Base-by-base conservation (phyloP, 2,888 invertebrate species). In the Octonoba sinensis region DNA sequence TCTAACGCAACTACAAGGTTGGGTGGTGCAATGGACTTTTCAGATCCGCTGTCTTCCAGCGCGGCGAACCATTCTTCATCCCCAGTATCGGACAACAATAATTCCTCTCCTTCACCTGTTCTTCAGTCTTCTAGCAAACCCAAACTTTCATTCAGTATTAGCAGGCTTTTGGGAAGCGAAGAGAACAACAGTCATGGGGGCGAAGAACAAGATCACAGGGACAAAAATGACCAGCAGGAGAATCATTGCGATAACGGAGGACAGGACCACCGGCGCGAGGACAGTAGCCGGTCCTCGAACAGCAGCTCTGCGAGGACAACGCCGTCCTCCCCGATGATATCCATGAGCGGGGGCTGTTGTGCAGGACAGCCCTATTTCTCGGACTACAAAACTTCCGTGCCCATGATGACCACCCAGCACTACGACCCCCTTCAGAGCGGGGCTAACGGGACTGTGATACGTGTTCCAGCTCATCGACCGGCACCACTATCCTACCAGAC, bases 111-210 rank as follows among this genome's bases (percentile, higher is more conserved):
- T 2, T 64, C 72, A 11, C 67, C 72, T 1, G 22, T 76, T 22
- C 47, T 66, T 2, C 66, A 72, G 2, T 36, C 49, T 3, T 51
- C 77, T 1, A 44, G 36, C 36, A 79, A 72, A 64, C 82, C 83
- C 13, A 85, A 84, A 69, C 69, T 94, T 86, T 93, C 94, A 78
- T 94, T 94, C 90, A 94, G 94, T 89, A 94, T 94, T 91, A 94
- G 94, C 56, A 91, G 94, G 87, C 90, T 94, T 86, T 92, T 93
- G 86, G 93, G 85, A 11, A 81, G 78, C 46, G 75, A 83, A n/a
- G 46, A 51, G 13, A 64, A 78, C 22, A 65, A 70, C 22, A 78
- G 72, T 22, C 54, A 60, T 22, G 57, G 69, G 11, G 59, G 44
- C 22, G 69, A 73, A 16, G 27, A 27, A 27, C 27, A 27, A 27